A percentile compares a stretch with the other conserved stretches of the same genome.
These are phyloP conservation scores for Phortica variegata DNA, from an alignment of 1,140 invertebrate genomes.

Conservation along the genomic window DNA sequence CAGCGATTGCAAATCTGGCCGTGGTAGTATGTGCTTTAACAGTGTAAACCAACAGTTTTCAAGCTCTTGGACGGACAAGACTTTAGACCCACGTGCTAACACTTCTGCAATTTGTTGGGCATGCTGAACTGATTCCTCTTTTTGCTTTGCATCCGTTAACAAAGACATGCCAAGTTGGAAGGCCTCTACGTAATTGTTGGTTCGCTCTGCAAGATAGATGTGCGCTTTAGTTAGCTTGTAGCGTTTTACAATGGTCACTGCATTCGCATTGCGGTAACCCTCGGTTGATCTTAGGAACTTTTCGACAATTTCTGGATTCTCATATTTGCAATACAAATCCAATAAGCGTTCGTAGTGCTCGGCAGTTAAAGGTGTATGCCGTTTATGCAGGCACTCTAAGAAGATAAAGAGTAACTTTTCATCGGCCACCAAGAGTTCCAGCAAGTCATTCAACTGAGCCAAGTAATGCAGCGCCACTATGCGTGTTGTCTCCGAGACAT, in stretches of 20 bases:
- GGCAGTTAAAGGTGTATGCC: conserved; percentile 60
- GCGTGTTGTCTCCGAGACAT: conserved; percentile 59
- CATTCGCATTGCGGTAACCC: conserved; percentile 48
- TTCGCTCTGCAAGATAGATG: conserved; percentile 58
- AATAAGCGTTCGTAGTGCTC: conserved; percentile 66
- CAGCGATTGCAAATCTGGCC: conserved; percentile 40
- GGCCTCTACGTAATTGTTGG: conserved; percentile 57
- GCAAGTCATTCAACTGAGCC: conserved; percentile 47
- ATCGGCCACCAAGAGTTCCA: conserved; percentile 55
- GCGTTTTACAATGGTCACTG: conserved; percentile 55
- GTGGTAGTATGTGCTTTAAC: conserved; percentile 50
- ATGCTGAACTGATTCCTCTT: conserved; percentile 15
- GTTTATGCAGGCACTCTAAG: conserved; percentile 65
- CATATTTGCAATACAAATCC: conserved; percentile 68
- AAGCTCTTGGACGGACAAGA: conserved; percentile 45
- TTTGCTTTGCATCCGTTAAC: conserved; percentile 25
- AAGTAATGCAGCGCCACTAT: conserved; percentile 60
- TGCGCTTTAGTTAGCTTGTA: conserved; percentile 53
- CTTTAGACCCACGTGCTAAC: conserved; percentile 54
- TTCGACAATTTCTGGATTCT: conserved; percentile 46
- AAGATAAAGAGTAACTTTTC: conserved; percentile 63
- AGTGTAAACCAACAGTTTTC: conserved; percentile 59
- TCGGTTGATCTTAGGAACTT: conserved; percentile 39
- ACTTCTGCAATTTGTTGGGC: conserved; percentile 45
- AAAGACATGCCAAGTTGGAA: conserved; percentile 57